phyloP scores from a whole-genome alignment of 2,113 vertebrate species.

The Larimichthys crocea region DNA sequence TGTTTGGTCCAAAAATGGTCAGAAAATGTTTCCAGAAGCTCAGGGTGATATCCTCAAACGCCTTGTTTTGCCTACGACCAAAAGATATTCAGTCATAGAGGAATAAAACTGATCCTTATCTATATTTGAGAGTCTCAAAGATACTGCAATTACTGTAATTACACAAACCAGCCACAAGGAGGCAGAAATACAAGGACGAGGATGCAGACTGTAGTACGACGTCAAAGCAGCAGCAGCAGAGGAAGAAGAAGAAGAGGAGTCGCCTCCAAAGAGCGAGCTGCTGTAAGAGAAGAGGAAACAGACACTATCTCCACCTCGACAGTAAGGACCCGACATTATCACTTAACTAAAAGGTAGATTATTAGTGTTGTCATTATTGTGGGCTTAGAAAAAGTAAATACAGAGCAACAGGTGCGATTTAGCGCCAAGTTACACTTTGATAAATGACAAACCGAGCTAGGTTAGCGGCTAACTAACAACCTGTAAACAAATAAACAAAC shows the following conservation, averaged over 20 bases:
- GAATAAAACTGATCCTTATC: too few relatives aligned
- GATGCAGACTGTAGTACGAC: not conserved
- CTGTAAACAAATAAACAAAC: not conserved
- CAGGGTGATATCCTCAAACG: too few relatives aligned
- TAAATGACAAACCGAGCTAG: not conserved
- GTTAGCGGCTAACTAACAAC: not conserved
- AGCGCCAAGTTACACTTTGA: not conserved
- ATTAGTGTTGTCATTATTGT: not conserved
- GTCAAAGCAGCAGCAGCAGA: not conserved
- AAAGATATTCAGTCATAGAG: too few relatives aligned
- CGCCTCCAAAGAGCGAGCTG: not conserved
- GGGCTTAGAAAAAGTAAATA: not conserved
- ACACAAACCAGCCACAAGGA: not conserved
- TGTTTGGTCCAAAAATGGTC: too few relatives aligned
- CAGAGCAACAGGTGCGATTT: conserved; percentile 67
- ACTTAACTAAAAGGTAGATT: not conserved
- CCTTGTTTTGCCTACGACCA: too few relatives aligned
- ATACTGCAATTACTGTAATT: not conserved
- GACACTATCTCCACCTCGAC: not conserved
- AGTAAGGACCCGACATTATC: conserved; percentile 13
- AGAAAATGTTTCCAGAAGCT: too few relatives aligned
- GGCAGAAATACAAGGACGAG: not conserved
- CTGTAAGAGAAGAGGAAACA: conserved; percentile 13
- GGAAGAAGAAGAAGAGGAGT: not conserved
- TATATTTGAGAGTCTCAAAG: too few relatives aligned